phyloP scores from a whole-genome alignment of 2,797 vertebrate species.

The Vespertilio murinus region DNA sequence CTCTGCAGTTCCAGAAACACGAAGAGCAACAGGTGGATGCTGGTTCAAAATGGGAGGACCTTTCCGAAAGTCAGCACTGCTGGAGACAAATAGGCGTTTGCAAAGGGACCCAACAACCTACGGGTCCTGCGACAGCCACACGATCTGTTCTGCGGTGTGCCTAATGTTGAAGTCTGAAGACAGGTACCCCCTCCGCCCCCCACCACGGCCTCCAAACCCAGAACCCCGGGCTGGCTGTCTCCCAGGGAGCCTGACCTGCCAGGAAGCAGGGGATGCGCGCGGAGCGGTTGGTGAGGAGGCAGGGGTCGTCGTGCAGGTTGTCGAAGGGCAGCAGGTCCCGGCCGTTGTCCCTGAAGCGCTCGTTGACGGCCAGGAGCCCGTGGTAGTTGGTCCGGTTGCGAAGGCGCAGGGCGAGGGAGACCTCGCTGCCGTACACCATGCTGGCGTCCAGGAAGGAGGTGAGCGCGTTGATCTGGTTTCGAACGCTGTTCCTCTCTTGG shows the following conservation, averaged over 20 bases:
- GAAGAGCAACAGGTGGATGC: neutral
- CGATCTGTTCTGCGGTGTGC: neutral
- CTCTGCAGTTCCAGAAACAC: neutral
- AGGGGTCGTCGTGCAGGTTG: constrained; percentile 74
- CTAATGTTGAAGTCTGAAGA: neutral
- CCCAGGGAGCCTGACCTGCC: constrained; percentile 84
- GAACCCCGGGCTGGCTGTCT: neutral
- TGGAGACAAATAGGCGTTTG: neutral
- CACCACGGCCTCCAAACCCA: neutral
- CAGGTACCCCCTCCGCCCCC: neutral
- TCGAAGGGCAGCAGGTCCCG: constrained; percentile 88
- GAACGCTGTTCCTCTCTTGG: constrained; percentile 54
- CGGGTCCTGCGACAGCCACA: too few relatives aligned
- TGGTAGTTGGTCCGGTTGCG: constrained; percentile 79
- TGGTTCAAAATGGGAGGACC: neutral
- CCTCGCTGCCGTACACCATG: constrained; percentile 89
- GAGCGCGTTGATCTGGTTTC: constrained; percentile 89
- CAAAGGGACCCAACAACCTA: neutral
- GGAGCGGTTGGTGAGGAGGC: constrained; percentile 83
- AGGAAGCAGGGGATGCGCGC: constrained; percentile 90
- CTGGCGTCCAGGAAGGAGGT: constrained; percentile 89
- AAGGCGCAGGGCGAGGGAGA: constrained; percentile 78
- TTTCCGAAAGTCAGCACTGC: neutral
- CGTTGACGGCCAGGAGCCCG: constrained; percentile 88
- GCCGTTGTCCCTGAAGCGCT: constrained; percentile 82